phyloP scores from a whole-genome alignment of 2,797 vertebrate genomes.

The Macrochelys suwanniensis region DNA sequence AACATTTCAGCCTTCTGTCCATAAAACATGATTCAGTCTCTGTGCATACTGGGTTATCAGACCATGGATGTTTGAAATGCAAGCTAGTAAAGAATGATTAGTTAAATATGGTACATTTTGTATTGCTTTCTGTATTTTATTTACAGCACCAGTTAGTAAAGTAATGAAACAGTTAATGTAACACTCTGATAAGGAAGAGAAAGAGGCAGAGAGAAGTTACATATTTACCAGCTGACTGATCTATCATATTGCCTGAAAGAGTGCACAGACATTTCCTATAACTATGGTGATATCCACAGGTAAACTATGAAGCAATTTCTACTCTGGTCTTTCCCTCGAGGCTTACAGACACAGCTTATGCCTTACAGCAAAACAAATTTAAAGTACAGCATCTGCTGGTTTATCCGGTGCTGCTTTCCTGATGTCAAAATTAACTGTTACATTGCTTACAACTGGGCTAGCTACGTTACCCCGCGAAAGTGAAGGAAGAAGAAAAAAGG shows the following conservation, averaged over 20 bases:
- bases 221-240: constrained; percentile 1
- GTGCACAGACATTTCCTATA: constrained; percentile 32
- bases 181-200: neutral
- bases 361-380: constrained; percentile 49
- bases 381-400: constrained; percentile 29
- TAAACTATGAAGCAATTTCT: constrained; percentile 64
- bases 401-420: constrained; percentile 33
- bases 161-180: constrained; percentile 58
- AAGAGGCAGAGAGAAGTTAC: constrained; percentile 21
- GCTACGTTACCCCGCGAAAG: constrained; percentile 5
- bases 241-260: constrained; percentile 43
- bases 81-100: neutral
- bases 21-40: neutral
- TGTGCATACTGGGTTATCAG: neutral
- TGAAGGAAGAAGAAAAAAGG: neutral
- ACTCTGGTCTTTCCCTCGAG: constrained; percentile 17
- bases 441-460: constrained; percentile 12
- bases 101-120: neutral
- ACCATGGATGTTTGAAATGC: neutral
- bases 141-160: constrained; percentile 28
- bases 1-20: neutral
- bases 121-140: constrained; percentile 7
- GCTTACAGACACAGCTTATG: constrained; percentile 17
- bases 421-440: constrained; percentile 46
- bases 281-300: constrained; percentile 24